Percentiles rank a stretch among this genome's conserved stretches.
Conservation (phyloP, 2,888 invertebrate species). For the Drosophila limbata region DNA sequence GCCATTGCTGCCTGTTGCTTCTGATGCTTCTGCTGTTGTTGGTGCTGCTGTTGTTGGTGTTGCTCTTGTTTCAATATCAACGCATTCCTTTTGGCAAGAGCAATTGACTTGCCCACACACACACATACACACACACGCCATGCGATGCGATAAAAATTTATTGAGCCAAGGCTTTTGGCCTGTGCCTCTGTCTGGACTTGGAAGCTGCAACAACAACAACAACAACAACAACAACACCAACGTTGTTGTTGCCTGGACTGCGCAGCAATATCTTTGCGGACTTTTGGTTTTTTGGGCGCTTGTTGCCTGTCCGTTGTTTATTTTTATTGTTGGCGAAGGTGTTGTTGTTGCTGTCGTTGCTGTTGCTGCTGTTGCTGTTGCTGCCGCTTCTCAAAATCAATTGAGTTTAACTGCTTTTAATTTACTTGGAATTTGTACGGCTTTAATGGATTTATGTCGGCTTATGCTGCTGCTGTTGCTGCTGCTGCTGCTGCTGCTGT, state of each 20-base stretch:
- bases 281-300: conserved; percentile 49
- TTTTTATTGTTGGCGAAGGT: conserved; percentile 72
- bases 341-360: conserved; percentile 47
- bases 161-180: conserved; percentile 73
- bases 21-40: conserved; percentile 57
- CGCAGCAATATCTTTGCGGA: conserved; percentile 43
- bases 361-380: conserved; percentile 57
- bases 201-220: conserved; percentile 5
- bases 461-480: conserved; percentile 65
- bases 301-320: conserved; percentile 66
- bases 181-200: conserved; percentile 43
- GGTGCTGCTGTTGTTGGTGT: conserved; percentile 40
- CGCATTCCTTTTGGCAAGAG: conserved; percentile 70
- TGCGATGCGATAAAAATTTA: conserved; percentile 70
- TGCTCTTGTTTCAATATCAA: conserved; percentile 71
- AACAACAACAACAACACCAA: too few relatives aligned
- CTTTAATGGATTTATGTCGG: conserved; percentile 79
- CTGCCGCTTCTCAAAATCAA: conserved; percentile 71
- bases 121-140: conserved; percentile 26
- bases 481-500: conserved; percentile 37
- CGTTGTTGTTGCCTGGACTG: conserved; percentile 17
- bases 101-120: conserved; percentile 59
- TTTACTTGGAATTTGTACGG: conserved; percentile 78
- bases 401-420: conserved; percentile 79
- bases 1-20: conserved; percentile 63